Evolutionary conservation across 2,113 vertebrate genomes (phyloP).

Genomic region (Engystomops pustulosus): DNA sequence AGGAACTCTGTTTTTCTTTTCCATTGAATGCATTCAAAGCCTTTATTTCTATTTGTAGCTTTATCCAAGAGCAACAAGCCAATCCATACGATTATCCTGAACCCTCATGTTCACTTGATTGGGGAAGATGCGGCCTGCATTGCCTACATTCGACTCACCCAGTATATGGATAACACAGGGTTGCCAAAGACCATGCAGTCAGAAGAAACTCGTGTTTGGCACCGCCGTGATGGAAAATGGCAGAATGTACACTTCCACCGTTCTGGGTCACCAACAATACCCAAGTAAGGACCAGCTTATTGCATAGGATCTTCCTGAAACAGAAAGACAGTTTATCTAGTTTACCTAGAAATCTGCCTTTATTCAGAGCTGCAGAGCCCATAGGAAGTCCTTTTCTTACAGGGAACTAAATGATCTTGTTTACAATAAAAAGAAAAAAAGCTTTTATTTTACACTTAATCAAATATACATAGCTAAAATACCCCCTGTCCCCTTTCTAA

Average conservation of each 20-base stretch:
- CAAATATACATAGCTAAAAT: no score
- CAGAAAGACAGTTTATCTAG: not conserved
- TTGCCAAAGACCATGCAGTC: slow-evolving; percentile 96
- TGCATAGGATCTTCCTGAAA: not conserved
- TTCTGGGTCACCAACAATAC: slow-evolving; percentile 91
- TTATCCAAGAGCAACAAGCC: slow-evolving; percentile 89
- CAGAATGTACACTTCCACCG: slow-evolving; percentile 98
- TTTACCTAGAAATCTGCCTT: no score
- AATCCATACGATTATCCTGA: slow-evolving; percentile 95
- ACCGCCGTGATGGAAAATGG: slow-evolving; percentile 95
- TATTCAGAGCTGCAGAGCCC: no score
- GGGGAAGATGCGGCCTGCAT: slow-evolving; percentile 96
- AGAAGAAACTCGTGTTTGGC: slow-evolving; percentile 95
- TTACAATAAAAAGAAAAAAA: no score
- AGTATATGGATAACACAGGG: slow-evolving; percentile 87
- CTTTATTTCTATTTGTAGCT: slow-evolving; percentile 70
- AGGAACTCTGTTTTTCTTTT: not conserved
- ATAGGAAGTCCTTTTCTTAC: no score
- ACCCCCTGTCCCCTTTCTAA: no score
- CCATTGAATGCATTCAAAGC: not conserved
- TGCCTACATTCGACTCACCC: slow-evolving; percentile 92
- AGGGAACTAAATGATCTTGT: no score
- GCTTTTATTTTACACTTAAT: no score
- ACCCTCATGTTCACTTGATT: slow-evolving; percentile 94
- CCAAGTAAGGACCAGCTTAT: slow-evolving; percentile 80